Base-by-base conservation (phyloP, 2,797 vertebrate genomes). In the Pachyuromys duprasi region DNA sequence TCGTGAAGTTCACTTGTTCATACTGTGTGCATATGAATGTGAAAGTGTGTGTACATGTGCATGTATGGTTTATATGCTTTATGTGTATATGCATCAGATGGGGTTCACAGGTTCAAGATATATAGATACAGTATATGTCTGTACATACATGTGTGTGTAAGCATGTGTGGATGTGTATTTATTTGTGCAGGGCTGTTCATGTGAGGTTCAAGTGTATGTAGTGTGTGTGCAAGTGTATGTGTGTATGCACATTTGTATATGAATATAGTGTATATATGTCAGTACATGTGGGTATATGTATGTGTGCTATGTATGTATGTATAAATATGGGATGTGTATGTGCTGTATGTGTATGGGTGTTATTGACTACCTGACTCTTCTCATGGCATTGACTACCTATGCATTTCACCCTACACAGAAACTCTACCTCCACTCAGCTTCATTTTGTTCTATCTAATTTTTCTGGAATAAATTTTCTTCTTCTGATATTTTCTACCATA, bases 161-260 rank as follows among this genome's bases (percentile, higher is more conserved):
- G 15, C 45, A 14, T 65, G 5, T 33, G 18, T 42, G 28, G 15
- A 49, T 49, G 36, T 74, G 4, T 83, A 57, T 57, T 18, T 14
- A 14, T 17, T 4, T 57, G 17, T 57, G 55, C 17, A 18, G 17
- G 17, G 0, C 3, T 83, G 9, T 6, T 65, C 5, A 0, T 45
- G 12, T 45, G 12, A 14, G 14, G 28, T 63, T 42, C 3, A 8
- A n/a, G 65, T 86, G 20, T 70, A 14, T 36, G 26, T 65, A 45
- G 15, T 53, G 13, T 55, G 20, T 36, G 0, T 36, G 42, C 2
- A n/a, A 18, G 5, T 22, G 18, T 57, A 15, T 57, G 33, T 55
- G 18, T 57, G 4, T 57, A 18, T 55, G 22, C n/a, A 28, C 2
- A 22, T 57, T 22, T 57, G 13, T 70, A 57, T n/a, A 36, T 60